These are phyloP conservation scores for Natator depressus DNA, from an alignment of 2,113 vertebrate species.

Conservation along the genomic window DNA sequence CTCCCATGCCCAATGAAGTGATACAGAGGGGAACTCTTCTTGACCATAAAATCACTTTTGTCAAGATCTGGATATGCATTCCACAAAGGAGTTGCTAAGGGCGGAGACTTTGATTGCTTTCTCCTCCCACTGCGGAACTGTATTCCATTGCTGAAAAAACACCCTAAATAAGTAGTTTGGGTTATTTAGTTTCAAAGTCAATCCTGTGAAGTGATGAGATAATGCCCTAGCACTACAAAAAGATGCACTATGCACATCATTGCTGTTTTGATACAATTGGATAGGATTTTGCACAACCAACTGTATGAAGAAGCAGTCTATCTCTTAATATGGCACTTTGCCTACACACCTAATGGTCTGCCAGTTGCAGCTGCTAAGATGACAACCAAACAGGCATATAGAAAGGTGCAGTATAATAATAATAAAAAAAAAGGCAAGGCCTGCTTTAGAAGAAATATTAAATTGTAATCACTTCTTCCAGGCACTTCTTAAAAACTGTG, in stretches of 20 bases:
- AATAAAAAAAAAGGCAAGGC: background rate
- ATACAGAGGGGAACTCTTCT: constrained; percentile 50
- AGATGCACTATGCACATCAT: constrained; percentile 5
- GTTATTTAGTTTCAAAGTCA: constrained; percentile 53
- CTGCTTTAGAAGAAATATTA: constrained; percentile 42
- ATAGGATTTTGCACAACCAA: background rate
- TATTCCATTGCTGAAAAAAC: constrained; percentile 27
- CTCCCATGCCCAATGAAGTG: constrained; percentile 27
- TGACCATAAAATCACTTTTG: constrained; percentile 5
- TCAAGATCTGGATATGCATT: background rate
- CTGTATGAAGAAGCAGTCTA: background rate
- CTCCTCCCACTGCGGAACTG: background rate
- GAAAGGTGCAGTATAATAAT: background rate
- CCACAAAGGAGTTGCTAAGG: background rate
- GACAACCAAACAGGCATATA: constrained; percentile 47
- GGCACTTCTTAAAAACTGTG: background rate
- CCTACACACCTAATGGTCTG: constrained; percentile 55
- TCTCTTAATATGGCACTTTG: constrained; percentile 62
- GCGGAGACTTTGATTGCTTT: background rate
- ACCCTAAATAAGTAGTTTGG: background rate
- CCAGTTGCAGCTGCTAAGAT: constrained; percentile 39
- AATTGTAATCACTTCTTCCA: background rate
- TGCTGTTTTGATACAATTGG: constrained; percentile 5
- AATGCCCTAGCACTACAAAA: constrained; percentile 54
- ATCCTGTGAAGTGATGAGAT: constrained; percentile 51